Percentiles rank a stretch among this genome's conserved stretches.
Evolutionary conservation across 2,113 vertebrate genomes (phyloP).

Genomic region (Tachycineta bicolor): DNA sequence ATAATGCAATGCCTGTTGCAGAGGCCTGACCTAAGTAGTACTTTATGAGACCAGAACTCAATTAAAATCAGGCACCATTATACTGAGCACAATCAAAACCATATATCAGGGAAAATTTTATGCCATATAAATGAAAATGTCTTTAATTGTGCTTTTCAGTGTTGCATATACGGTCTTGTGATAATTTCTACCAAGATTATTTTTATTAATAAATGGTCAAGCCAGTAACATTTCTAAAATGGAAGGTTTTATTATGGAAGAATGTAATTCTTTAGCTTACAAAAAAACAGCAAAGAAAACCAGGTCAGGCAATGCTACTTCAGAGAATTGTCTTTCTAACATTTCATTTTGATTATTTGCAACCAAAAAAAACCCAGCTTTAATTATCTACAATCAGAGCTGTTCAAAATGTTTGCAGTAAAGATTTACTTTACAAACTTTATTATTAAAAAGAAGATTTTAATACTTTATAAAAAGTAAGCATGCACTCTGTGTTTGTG

Average conservation of each 20-base stretch:
- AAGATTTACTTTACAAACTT: background rate
- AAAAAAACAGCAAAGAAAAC: background rate
- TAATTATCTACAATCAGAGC: slow-evolving; percentile 46
- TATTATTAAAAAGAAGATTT: background rate
- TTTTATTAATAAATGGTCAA: slow-evolving; percentile 3
- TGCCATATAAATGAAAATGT: slow-evolving; percentile 2
- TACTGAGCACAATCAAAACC: slow-evolving; percentile 19
- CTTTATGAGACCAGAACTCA: background rate
- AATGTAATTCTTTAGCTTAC: background rate
- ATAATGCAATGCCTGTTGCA: background rate
- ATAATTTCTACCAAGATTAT: background rate
- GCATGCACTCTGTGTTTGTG: background rate
- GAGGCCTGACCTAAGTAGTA: background rate
- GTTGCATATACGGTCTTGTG: background rate
- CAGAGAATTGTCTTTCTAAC: background rate
- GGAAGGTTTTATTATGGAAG: background rate
- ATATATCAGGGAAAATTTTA: background rate
- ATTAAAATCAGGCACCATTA: slow-evolving; percentile 51
- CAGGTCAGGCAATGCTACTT: background rate
- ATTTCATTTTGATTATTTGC: background rate
- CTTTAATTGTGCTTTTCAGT: slow-evolving; percentile 21
- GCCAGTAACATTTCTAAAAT: background rate
- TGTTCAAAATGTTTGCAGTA: slow-evolving; percentile 17
- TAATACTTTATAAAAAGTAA: background rate
- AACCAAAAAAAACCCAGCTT: background rate